A percentile compares a stretch with the other conserved stretches of the same genome.
phyloP scores from a whole-genome alignment of 2,113 vertebrate genomes.

The Fregata magnificens region DNA sequence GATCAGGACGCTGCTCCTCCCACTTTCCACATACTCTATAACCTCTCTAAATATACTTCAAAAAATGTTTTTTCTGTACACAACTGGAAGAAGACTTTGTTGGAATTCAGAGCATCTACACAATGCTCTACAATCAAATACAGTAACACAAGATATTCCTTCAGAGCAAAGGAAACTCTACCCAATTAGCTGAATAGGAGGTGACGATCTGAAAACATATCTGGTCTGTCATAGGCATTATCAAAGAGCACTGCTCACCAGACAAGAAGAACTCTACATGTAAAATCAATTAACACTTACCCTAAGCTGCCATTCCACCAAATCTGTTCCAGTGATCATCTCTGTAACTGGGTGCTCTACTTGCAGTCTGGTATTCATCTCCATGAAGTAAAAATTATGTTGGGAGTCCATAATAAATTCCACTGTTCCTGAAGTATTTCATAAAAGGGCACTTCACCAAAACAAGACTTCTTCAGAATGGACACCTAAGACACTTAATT shows the following conservation, averaged over 20 bases:
- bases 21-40: background rate
- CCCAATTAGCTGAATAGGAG: background rate
- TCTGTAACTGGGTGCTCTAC: slow-evolving; percentile 96
- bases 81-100: background rate
- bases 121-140: background rate
- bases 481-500: background rate
- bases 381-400: slow-evolving; percentile 99
- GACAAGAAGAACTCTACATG: background rate
- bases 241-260: background rate
- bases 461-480: background rate
- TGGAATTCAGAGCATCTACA: background rate
- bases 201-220: background rate
- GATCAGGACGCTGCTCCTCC: background rate
- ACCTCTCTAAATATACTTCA: background rate
- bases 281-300: slow-evolving; percentile 65
- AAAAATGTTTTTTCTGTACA: background rate
- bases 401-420: slow-evolving; percentile 98
- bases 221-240: background rate
- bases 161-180: background rate
- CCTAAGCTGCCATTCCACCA: slow-evolving; percentile 98
- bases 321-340: slow-evolving; percentile 96
- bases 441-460: background rate
- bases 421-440: slow-evolving; percentile 85
- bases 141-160: background rate
- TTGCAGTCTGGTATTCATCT: slow-evolving; percentile 98